Percentiles rank a stretch among this genome's conserved stretches.
Conservation (phyloP, 1,140 invertebrate genomes). For the Scaptomyza montana region DNA sequence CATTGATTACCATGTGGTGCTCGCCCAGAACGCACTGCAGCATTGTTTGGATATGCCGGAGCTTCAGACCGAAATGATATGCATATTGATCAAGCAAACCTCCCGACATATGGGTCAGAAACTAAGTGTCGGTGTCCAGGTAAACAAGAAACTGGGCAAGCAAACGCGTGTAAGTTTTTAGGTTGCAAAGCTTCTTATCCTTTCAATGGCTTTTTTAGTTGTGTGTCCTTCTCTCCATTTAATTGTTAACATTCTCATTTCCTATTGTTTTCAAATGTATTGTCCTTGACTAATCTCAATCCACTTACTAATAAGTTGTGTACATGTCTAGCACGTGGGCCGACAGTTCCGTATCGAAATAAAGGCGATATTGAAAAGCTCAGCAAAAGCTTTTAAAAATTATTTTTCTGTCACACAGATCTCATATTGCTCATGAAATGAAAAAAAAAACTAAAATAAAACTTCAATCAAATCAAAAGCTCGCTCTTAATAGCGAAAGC, state of each 20-base stretch:
- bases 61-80: conserved; percentile 95
- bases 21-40: conserved; percentile 96
- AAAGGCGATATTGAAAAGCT: conserved; percentile 1
- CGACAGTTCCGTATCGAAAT: not conserved
- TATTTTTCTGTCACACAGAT: conserved; percentile 4
- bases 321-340: conserved; percentile 15
- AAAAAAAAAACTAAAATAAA: no score
- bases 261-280: conserved; percentile 14
- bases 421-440: not conserved
- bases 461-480: conserved; percentile 3
- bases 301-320: conserved; percentile 26
- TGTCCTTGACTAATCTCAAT: conserved; percentile 21
- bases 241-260: conserved; percentile 27
- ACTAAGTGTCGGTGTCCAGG: conserved; percentile 92
- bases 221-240: not conserved
- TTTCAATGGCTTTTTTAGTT: conserved; percentile 39
- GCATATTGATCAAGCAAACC: conserved; percentile 96
- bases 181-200: conserved; percentile 85
- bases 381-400: not conserved
- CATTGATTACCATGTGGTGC: conserved; percentile 97
- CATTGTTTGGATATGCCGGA: conserved; percentile 94
- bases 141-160: conserved; percentile 86
- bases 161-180: conserved; percentile 86
- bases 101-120: conserved; percentile 93
- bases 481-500: not conserved